Evolutionary conservation across 2,797 vertebrate genomes (phyloP).

Genomic region (Peromyscus eremicus): DNA sequence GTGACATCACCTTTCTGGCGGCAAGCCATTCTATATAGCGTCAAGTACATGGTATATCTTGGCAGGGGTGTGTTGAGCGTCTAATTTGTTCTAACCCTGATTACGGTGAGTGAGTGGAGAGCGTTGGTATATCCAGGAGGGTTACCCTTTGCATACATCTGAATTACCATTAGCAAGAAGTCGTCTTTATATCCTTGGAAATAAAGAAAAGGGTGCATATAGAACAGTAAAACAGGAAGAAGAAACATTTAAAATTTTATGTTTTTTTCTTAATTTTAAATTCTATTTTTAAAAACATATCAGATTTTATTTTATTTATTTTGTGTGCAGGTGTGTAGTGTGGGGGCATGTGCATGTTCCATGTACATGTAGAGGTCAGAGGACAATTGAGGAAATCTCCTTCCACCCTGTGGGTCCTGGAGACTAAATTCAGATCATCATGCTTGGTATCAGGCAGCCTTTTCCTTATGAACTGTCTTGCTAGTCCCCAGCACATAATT

Average conservation of each 20-base stretch:
- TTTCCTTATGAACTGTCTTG: neutral
- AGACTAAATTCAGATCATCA: neutral
- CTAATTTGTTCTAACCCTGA: conserved; percentile 22
- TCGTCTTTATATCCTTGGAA: neutral
- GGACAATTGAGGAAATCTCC: neutral
- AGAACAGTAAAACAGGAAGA: neutral
- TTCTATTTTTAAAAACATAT: neutral
- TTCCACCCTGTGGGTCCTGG: neutral
- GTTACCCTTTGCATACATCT: neutral
- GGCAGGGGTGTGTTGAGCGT: neutral
- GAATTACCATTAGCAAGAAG: neutral
- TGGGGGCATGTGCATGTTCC: no score
- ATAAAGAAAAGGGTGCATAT: neutral
- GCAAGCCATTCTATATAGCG: neutral
- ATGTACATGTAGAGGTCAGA: neutral
- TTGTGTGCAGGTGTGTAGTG: neutral
- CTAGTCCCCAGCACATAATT: neutral
- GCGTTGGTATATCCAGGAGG: neutral
- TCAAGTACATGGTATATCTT: neutral
- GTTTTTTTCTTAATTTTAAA: neutral
- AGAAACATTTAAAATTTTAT: neutral
- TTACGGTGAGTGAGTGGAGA: neutral
- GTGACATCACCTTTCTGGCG: neutral
- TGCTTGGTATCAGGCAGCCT: neutral
- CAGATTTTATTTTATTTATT: neutral